These are phyloP conservation scores for Brevimyrus niger DNA, from an alignment of 2,113 vertebrate genomes.

Conservation along the genomic window DNA sequence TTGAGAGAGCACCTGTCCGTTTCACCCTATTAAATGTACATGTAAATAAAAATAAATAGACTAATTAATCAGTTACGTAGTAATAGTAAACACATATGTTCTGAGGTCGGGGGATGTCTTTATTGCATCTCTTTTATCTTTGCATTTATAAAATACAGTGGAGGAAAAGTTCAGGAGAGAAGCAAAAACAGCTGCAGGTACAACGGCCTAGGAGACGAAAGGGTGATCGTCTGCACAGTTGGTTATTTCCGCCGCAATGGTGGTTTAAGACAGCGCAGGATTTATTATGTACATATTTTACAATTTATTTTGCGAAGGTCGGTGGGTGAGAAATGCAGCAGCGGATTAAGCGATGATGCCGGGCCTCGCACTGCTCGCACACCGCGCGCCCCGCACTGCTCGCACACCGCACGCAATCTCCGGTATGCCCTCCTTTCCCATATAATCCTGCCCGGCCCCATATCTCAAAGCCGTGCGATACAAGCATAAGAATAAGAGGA, in stretches of 20 bases:
- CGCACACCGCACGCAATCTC: too few species aligned
- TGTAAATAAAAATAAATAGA: not conserved
- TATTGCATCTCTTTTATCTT: not conserved
- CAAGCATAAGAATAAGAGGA: not conserved
- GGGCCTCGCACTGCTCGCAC: too few species aligned
- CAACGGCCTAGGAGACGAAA: not conserved
- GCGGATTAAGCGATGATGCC: not conserved
- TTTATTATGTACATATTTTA: constrained; percentile 1
- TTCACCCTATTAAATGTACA: not conserved
- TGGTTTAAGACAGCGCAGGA: not conserved
- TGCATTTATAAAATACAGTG: not conserved
- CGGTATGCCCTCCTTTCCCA: not conserved
- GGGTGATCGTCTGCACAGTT: not conserved
- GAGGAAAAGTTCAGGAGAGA: not conserved
- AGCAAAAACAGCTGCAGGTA: not conserved
- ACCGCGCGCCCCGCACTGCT: too few species aligned
- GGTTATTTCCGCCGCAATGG: not conserved
- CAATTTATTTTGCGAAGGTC: not conserved
- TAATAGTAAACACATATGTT: not conserved
- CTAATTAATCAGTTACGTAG: not conserved
- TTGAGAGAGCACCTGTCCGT: not conserved
- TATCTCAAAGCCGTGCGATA: not conserved
- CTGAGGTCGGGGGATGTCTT: not conserved
- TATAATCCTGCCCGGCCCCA: not conserved
- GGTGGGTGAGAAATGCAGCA: not conserved